A percentile compares a stretch with the other conserved stretches of the same genome.
These are phyloP conservation scores for Norana najaformis DNA, from an alignment of 2,888 invertebrate species.

Conservation along the genomic window DNA sequence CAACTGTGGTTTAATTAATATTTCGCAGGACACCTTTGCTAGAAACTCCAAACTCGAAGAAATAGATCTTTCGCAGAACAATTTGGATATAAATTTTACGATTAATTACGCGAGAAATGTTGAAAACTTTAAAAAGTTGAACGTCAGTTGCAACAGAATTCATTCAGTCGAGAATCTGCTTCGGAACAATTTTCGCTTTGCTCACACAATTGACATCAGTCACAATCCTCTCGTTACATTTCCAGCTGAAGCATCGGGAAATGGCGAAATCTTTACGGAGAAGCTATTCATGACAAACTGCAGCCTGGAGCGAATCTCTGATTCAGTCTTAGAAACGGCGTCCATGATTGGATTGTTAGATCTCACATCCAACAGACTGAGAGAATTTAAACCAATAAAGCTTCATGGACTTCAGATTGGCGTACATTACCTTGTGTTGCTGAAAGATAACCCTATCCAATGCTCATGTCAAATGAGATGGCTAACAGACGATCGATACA, in stretches of 20 bases:
- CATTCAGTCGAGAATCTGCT: background rate
- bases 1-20: background rate
- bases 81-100: background rate
- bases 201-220: background rate
- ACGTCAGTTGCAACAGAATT: background rate
- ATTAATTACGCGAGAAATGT: background rate
- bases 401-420: background rate
- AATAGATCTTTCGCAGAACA: constrained; percentile 14
- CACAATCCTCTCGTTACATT: background rate
- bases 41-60: background rate
- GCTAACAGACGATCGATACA: background rate
- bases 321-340: background rate
- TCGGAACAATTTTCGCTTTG: background rate
- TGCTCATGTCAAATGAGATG: constrained; percentile 18
- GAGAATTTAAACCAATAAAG: background rate
- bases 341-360: background rate
- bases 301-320: background rate
- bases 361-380: background rate
- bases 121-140: background rate
- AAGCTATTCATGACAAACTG: background rate
- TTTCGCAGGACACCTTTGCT: background rate
- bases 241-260: background rate
- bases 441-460: background rate
- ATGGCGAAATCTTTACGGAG: background rate
- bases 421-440: background rate